Base-by-base conservation (phyloP, 2,888 invertebrate species). In the Minunthozetes semirufus region DNA sequence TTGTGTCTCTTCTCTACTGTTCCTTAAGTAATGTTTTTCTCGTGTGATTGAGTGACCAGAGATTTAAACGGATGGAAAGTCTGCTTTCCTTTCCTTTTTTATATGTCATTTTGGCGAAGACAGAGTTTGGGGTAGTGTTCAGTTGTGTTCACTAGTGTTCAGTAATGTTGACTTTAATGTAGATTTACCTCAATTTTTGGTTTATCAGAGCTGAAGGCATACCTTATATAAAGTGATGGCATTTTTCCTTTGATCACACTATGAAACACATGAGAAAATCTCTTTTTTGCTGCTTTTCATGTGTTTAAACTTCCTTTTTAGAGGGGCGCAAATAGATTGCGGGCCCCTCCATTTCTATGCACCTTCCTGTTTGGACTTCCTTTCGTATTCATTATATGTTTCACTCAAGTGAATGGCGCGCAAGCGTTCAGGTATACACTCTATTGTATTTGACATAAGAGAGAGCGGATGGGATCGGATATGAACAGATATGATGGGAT, bases 281-380 rank as follows among this genome's bases (percentile, higher is more conserved):
- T 38, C 68, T 70, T 70, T 70, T 70, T 70, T 70, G 70, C 42
- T 70, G 70, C 68, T 70, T 70, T 70, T 70, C 70, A 70, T 70
- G 70, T 70, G 70, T 70, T 70, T 70, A 70, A 70, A 70, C 70
- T 70, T 70, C 70, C 70, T 70, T 70, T 70, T 25, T 2, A 22
- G 13, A 46, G 70, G 42, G 70, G 70, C 22, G 48, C 48, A 48
- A 17, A 22, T 22, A 3, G 13, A 48, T 22, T 66, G 38, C 42
- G n/a, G 25, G 25, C 70, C 70, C 70, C 70, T 25, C 15, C 48
- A 48, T 70, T 70, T 70, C 46, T 70, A 70, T 48, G 19, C 46
- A 46, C 48, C 48, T 70, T 70, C 70, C 70, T 70, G 70, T 70
- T 70, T 70, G 70, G 70, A 70, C 70, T 70, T 70, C 70, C 70